A percentile compares a stretch with the other conserved stretches of the same genome.
Conservation (phyloP, 2,797 vertebrate genomes). For the Remorina albescens region DNA sequence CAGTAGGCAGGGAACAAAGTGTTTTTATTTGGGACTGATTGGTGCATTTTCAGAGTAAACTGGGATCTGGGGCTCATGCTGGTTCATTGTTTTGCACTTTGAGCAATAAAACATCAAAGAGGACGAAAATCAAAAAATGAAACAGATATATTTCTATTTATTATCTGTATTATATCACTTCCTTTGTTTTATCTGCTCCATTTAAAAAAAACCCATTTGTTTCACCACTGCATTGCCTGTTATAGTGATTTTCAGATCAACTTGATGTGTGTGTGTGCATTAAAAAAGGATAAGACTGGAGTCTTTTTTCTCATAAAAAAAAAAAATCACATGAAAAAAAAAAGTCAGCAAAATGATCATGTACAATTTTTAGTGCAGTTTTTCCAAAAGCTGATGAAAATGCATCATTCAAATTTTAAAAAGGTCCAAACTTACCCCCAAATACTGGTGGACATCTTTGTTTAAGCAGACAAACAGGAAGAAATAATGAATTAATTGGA, state of each 20-base stretch:
- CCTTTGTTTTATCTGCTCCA: not conserved
- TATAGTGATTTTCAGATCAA: not conserved
- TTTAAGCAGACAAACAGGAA: not conserved
- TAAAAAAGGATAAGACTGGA: not conserved
- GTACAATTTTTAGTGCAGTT: no score
- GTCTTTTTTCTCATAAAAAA: not conserved
- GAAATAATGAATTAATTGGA: not conserved
- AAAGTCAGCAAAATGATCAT: no score
- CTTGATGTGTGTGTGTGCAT: not conserved
- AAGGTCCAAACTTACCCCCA: not conserved
- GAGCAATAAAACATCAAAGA: constrained; percentile 4
- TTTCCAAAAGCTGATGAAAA: no score
- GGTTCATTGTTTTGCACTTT: not conserved
- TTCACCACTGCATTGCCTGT: not conserved
- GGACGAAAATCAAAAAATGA: not conserved
- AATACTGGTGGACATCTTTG: not conserved
- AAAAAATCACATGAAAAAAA: not conserved
- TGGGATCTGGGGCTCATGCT: not conserved
- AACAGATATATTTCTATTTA: not conserved
- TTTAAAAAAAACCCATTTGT: constrained; percentile 1
- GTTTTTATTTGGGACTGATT: constrained; percentile 57
- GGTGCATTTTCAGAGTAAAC: not conserved
- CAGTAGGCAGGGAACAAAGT: constrained; percentile 8
- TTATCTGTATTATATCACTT: not conserved
- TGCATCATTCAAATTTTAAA: not conserved